phyloP scores from a whole-genome alignment of 1,140 invertebrate genomes.

The Drosophila triauraria region DNA sequence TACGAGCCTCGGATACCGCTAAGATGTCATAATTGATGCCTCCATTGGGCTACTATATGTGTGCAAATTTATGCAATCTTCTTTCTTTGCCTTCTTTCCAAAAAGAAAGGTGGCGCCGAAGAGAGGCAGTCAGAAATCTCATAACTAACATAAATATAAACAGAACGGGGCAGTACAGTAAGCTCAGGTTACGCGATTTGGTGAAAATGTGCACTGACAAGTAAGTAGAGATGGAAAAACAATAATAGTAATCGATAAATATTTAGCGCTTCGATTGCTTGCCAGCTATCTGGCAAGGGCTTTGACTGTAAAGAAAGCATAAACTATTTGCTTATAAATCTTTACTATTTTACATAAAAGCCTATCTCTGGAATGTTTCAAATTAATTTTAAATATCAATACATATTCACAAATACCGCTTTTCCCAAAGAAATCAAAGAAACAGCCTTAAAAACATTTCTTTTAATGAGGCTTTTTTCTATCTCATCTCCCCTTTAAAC shows the following conservation, averaged over 20 bases:
- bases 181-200: background rate
- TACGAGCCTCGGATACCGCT: slow-evolving; percentile 22
- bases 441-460: background rate
- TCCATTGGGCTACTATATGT: slow-evolving; percentile 15
- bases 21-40: slow-evolving; percentile 59
- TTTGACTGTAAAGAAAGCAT: no score
- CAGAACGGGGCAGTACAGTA: slow-evolving; percentile 15
- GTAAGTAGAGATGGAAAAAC: background rate
- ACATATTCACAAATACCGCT: background rate
- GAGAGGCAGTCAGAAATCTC: slow-evolving; percentile 1
- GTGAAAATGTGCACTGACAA: background rate
- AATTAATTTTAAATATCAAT: no score
- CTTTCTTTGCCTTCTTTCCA: slow-evolving; percentile 4
- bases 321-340: background rate
- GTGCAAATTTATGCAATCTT: slow-evolving; percentile 72
- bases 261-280: no score
- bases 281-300: no score
- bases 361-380: background rate
- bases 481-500: background rate
- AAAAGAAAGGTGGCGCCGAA: slow-evolving; percentile 22
- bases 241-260: background rate
- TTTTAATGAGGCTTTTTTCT: slow-evolving; percentile 4
- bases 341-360: background rate
- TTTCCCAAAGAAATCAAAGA: background rate
- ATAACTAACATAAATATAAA: slow-evolving; percentile 30